A percentile compares a stretch with the other conserved stretches of the same genome.
phyloP scores from a whole-genome alignment of 2,113 vertebrate genomes.

The Myocastor coypus region DNA sequence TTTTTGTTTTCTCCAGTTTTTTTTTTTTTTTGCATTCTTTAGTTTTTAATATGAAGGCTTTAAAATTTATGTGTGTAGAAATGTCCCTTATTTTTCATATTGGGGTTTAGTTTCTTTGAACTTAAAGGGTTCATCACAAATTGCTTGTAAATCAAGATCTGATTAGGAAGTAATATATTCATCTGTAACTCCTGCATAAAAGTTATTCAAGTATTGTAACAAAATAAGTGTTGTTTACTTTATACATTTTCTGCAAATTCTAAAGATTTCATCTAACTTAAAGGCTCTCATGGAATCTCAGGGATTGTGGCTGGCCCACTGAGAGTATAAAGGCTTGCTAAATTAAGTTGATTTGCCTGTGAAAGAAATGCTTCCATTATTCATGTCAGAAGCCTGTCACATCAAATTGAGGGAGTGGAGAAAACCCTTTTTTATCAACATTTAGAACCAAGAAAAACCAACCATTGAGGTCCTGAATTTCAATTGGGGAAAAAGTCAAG shows the following conservation, averaged over 20 bases:
- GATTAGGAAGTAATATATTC: constrained; percentile 90
- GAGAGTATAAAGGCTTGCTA: constrained; percentile 97
- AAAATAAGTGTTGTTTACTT: constrained; percentile 91
- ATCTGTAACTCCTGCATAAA: constrained; percentile 88
- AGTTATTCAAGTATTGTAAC: constrained; percentile 91
- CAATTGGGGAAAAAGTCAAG: constrained; percentile 97
- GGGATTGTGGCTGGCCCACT: constrained; percentile 96
- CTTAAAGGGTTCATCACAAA: constrained; percentile 81
- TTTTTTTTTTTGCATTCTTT: constrained; percentile 21
- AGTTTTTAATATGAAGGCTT: constrained; percentile 63
- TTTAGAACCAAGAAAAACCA: constrained; percentile 97
- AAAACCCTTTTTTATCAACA: constrained; percentile 97
- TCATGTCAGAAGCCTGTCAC: constrained; percentile 99
- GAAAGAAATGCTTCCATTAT: constrained; percentile 99
- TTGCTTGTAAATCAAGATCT: constrained; percentile 88
- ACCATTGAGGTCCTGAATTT: constrained; percentile 97
- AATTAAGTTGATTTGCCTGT: constrained; percentile 99
- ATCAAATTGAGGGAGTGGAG: constrained; percentile 99
- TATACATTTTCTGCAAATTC: constrained; percentile 92
- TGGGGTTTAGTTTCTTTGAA: constrained; percentile 67
- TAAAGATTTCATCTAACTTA: constrained; percentile 93
- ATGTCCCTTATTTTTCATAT: constrained; percentile 70
- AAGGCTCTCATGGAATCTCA: constrained; percentile 97
- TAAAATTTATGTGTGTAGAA: constrained; percentile 69
- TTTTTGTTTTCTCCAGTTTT: background rate